These are phyloP conservation scores for Ptycholaimellus sp. DNA, from an alignment of 2,888 invertebrate genomes.

Conservation along the genomic window DNA sequence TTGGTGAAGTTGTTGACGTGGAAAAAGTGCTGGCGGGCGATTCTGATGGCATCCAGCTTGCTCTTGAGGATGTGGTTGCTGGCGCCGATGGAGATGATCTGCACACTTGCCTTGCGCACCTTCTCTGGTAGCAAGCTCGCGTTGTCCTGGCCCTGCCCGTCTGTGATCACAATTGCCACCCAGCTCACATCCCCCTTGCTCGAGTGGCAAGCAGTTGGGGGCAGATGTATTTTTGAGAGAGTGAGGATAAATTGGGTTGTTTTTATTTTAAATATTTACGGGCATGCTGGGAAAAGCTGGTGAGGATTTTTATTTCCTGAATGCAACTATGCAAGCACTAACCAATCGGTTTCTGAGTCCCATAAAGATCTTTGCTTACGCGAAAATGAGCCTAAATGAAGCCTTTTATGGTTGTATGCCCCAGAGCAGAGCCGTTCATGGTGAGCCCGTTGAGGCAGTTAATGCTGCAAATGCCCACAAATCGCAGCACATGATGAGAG, in stretches of 20 bases:
- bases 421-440: slow-evolving; percentile 23
- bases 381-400: no score
- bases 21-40: slow-evolving; percentile 21
- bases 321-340: no score
- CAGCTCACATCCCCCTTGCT: slow-evolving; percentile 16
- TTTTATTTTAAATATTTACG: no score
- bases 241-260: no score
- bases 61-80: slow-evolving; percentile 23
- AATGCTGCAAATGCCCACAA: slow-evolving; percentile 16
- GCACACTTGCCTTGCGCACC: slow-evolving; percentile 17
- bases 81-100: slow-evolving; percentile 27
- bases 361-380: no score
- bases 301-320: no score
- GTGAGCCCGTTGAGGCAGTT: slow-evolving; percentile 23
- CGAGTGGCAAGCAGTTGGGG: slow-evolving; percentile 1
- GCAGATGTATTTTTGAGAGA: no score
- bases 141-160: slow-evolving; percentile 26
- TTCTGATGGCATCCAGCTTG: slow-evolving; percentile 23
- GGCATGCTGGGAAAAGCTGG: no score
- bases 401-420: slow-evolving; percentile 23
- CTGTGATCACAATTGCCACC: slow-evolving; percentile 28
- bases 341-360: no score
- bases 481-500: slow-evolving; percentile 15
- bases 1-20: slow-evolving; percentile 25
- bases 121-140: slow-evolving; percentile 24